phyloP scores from a whole-genome alignment of 2,888 invertebrate genomes.

The Peribatodes rhomboidaria region DNA sequence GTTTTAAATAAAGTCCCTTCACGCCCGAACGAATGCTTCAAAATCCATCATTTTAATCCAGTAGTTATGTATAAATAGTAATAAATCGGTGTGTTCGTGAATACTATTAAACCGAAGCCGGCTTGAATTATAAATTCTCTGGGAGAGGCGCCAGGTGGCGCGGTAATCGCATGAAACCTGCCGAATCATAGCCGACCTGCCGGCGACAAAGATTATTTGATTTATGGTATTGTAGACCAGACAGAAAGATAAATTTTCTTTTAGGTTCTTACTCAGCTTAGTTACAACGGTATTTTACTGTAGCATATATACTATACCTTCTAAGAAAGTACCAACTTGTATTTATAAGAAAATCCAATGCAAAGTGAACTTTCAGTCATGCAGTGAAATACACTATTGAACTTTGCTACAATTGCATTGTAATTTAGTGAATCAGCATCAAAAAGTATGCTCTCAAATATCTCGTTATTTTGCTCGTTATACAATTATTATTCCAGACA shows the following conservation, averaged over 20 bases:
- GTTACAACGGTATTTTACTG: no score
- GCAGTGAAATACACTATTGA: no score
- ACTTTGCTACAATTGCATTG: no score
- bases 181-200: slow-evolving; percentile 72
- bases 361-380: no score
- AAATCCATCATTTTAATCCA: slow-evolving; percentile 48
- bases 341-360: no score
- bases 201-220: slow-evolving; percentile 57
- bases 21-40: slow-evolving; percentile 39
- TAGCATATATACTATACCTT: no score
- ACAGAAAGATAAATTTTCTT: background rate
- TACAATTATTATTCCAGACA: no score
- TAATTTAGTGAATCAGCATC: no score
- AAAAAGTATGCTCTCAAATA: no score
- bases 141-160: slow-evolving; percentile 82
- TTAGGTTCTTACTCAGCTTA: background rate
- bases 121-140: slow-evolving; percentile 80
- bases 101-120: slow-evolving; percentile 80
- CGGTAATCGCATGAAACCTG: slow-evolving; percentile 78
- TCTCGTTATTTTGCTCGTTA: no score
- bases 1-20: no score
- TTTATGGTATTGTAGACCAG: slow-evolving; percentile 25
- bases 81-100: slow-evolving; percentile 79
- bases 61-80: slow-evolving; percentile 53
- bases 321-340: no score